A percentile compares a stretch with the other conserved stretches of the same genome.
Evolutionary conservation across 1,140 invertebrate species (phyloP).

Genomic region (Aphelinus certus): DNA sequence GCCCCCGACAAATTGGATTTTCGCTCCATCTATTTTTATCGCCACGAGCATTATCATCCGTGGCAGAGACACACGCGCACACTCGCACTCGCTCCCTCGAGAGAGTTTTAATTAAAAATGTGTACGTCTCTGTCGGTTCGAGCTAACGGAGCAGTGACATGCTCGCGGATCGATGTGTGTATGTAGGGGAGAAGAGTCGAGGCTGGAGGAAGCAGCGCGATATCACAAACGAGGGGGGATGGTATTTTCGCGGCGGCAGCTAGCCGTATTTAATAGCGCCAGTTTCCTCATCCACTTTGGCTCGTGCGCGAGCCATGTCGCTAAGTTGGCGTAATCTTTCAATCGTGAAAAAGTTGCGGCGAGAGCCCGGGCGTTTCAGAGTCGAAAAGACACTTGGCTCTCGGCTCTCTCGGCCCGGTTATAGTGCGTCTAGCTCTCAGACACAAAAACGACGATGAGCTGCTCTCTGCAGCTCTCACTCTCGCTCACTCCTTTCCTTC

Average conservation of each 20-base stretch:
- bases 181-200: too few species aligned
- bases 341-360: constrained; percentile 19
- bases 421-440: background rate
- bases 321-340: constrained; percentile 11
- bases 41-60: background rate
- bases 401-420: background rate
- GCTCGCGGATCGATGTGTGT: too few species aligned
- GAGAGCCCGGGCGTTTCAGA: background rate
- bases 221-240: too few species aligned
- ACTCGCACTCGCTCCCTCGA: background rate
- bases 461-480: background rate
- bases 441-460: too few species aligned
- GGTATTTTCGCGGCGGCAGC: too few species aligned
- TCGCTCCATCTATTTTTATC: constrained; percentile 18
- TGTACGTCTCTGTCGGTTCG: too few species aligned
- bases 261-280: background rate
- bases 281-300: constrained; percentile 6
- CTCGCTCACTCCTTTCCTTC: background rate
- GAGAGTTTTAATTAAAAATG: constrained; percentile 7
- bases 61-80: background rate
- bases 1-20: constrained; percentile 19
- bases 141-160: too few species aligned
- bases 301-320: background rate
- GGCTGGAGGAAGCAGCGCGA: too few species aligned
- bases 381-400: constrained; percentile 15